phyloP scores from a whole-genome alignment of 2,113 vertebrate genomes.

The Corythornis cristatus region DNA sequence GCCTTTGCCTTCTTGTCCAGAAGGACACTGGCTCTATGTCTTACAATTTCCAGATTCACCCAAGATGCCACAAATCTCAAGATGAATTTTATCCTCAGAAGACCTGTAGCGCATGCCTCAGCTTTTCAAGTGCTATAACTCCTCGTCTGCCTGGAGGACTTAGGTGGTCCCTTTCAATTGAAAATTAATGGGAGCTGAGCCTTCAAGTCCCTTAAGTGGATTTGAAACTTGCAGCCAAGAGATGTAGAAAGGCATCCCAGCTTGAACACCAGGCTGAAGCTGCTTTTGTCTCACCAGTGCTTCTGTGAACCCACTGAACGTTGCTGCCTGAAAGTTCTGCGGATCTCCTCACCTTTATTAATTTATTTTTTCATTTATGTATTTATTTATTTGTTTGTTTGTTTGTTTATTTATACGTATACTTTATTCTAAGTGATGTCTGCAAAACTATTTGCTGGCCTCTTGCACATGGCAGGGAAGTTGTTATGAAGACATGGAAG shows the following conservation, averaged over 20 bases:
- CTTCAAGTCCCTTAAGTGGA: constrained; percentile 45
- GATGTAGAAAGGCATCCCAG: background rate
- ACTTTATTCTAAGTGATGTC: background rate
- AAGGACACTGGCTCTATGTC: background rate
- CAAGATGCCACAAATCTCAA: constrained; percentile 15
- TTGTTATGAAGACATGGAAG: constrained; percentile 7
- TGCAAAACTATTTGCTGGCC: background rate
- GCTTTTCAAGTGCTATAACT: constrained; percentile 11
- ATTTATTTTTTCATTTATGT: background rate
- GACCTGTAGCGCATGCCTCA: background rate
- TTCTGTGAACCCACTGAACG: background rate
- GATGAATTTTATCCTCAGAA: constrained; percentile 45
- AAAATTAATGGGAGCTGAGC: constrained; percentile 43
- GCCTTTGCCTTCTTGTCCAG: background rate
- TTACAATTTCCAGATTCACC: background rate
- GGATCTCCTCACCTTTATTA: background rate
- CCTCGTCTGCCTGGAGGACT: background rate
- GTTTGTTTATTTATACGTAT: background rate
- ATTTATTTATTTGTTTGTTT: background rate
- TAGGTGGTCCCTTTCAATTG: background rate
- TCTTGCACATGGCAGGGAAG: background rate
- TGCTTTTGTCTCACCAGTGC: background rate
- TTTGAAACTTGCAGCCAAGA: constrained; percentile 31
- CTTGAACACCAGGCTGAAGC: background rate
- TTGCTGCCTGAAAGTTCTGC: background rate